Evolutionary conservation across 2,888 invertebrate genomes (phyloP).

Genomic region (Philereme transversata): DNA sequence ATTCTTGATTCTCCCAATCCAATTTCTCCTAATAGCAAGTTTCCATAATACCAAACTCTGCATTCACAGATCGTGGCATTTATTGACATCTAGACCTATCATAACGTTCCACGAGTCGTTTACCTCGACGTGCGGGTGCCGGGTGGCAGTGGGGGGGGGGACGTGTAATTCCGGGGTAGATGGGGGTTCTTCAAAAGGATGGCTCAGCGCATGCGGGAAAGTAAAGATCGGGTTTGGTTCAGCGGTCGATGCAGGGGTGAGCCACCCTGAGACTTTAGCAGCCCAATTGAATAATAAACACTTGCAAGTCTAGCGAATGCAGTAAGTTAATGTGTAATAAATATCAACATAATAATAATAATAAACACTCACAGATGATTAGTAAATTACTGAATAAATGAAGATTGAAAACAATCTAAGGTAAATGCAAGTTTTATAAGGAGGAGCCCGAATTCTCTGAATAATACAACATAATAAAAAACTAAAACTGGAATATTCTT

Average conservation of each 20-base stretch:
- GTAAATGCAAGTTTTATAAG: too few relatives aligned
- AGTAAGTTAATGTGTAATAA: too few relatives aligned
- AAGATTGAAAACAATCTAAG: not conserved
- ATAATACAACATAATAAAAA: too few relatives aligned
- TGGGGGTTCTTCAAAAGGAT: slow-evolving; percentile 38
- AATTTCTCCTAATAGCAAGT: slow-evolving; percentile 2
- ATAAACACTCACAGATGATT: not conserved
- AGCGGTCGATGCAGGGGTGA: slow-evolving; percentile 47
- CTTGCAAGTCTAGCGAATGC: slow-evolving; percentile 28
- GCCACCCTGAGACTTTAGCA: slow-evolving; percentile 25
- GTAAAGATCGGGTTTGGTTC: slow-evolving; percentile 48
- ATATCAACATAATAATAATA: too few relatives aligned
- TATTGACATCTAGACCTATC: slow-evolving; percentile 66
- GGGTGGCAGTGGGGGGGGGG: slow-evolving; percentile 53
- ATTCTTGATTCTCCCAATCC: slow-evolving; percentile 3
- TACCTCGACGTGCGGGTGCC: slow-evolving; percentile 54
- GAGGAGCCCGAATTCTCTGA: too few relatives aligned
- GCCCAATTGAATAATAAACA: slow-evolving; percentile 32
- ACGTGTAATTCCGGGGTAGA: slow-evolving; percentile 58
- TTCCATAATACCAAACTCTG: slow-evolving; percentile 8
- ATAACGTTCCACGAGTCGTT: slow-evolving; percentile 73
- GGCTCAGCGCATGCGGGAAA: slow-evolving; percentile 54
- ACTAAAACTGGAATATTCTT: too few relatives aligned
- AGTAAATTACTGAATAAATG: not conserved
- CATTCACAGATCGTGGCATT: slow-evolving; percentile 29